These are phyloP conservation scores for Ferdinandea cuprea DNA, from an alignment of 2,888 invertebrate species.

Conservation along the genomic window DNA sequence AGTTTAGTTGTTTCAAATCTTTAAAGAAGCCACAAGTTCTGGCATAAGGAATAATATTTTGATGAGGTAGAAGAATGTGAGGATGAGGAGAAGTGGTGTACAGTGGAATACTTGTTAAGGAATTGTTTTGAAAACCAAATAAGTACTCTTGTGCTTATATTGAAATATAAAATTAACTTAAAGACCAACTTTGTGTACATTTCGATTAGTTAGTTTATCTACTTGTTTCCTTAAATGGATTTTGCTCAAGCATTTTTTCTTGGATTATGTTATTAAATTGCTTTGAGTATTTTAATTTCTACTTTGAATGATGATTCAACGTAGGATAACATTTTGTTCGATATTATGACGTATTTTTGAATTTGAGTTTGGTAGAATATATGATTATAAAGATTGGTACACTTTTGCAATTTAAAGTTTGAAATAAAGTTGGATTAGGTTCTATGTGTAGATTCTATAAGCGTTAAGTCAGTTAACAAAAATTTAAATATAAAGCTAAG, in stretches of 20 bases:
- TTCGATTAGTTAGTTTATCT: constrained; percentile 32
- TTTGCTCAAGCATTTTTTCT: not conserved
- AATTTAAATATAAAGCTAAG: too few relatives aligned
- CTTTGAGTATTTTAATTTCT: constrained; percentile 1
- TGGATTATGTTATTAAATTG: constrained; percentile 39
- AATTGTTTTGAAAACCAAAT: constrained; percentile 7
- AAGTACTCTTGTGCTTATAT: constrained; percentile 12
- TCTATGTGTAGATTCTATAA: too few relatives aligned
- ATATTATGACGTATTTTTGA: not conserved
- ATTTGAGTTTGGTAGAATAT: constrained; percentile 10
- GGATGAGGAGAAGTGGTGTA: too few relatives aligned
- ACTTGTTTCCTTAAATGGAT: not conserved
- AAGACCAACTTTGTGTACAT: constrained; percentile 11
- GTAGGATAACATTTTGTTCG: constrained; percentile 9
- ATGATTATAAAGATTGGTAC: not conserved
- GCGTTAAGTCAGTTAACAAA: too few relatives aligned
- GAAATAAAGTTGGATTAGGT: not conserved
- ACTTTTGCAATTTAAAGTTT: constrained; percentile 42
- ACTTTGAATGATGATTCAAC: not conserved
- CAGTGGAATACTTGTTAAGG: not conserved
- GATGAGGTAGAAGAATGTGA: not conserved
- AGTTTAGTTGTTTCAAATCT: not conserved
- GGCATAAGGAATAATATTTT: not conserved
- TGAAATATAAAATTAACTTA: constrained; percentile 15
- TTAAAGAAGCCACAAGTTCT: not conserved